Evolutionary conservation across 1,140 invertebrate genomes (phyloP), one percentile per base, ranked within the genome.

Genomic region (Hermetia illucens): DNA sequence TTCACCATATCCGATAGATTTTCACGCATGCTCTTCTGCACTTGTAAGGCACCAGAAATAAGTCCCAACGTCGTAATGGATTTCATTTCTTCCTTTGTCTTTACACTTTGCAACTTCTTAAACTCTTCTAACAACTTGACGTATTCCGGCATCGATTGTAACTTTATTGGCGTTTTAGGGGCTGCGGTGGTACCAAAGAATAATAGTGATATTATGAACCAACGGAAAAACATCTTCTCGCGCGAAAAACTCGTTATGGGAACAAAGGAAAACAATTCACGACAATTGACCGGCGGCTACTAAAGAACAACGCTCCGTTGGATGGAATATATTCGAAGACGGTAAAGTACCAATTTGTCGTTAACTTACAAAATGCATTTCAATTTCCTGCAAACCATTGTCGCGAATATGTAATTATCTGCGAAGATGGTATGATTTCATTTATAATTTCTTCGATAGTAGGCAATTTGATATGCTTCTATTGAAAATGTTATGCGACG

Each of bases 21-120:
- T 36, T 54, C 36, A 15, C 55, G 50, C 52, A 58, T 56, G 8
- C 44, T 41, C 27, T 52, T 32, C 39, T 58, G 52, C 0, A 51
- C 49, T 27, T 52, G 39, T 1, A 44, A 43, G 0, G 52, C 53
- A 0, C 56, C 56, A 18, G 58, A 56, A 1, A 58, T 39, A 3
- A 58, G 21, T 2, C 52, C 56, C 4, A 58, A 44, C 0, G 44
- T 48, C 2, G 48, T 53, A 12, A 58, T 16, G 0, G 49, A 49
- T 3, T 44, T 31, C 3, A 58, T 37, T 18, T 58, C 55, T 29
- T 55, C 33, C 5, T 37, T 36, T 5, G 49, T 43, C 24, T n/a
- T 25, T 25, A n/a, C n/a, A 6, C n/a, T 25, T 25, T 6, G n/a
- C 24, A 25, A 25, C n/a, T 25, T 25, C 24, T n/a, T 25, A n/a